phyloP scores from a whole-genome alignment of 2,113 vertebrate genomes.

The Acanthisitta chloris region DNA sequence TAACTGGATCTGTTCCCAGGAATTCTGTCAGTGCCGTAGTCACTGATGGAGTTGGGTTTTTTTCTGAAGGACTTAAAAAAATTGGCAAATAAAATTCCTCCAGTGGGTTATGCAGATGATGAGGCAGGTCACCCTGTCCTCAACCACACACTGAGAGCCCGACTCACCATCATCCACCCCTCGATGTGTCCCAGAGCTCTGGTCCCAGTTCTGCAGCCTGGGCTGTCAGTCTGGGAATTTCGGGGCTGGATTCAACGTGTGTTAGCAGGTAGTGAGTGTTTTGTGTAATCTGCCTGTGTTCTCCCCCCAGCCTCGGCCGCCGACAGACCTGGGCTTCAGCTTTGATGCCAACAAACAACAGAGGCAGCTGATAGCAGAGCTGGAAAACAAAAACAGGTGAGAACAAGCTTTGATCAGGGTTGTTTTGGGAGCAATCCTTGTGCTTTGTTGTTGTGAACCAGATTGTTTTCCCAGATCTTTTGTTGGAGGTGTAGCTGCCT shows the following conservation, averaged over 20 bases:
- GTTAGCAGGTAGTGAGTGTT: rapidly evolving
- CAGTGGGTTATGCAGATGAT: rapidly evolving
- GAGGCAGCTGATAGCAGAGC: constrained; percentile 93
- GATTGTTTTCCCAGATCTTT: not conserved
- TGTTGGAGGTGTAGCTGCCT: not conserved
- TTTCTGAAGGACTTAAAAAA: not conserved
- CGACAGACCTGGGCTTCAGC: constrained; percentile 86
- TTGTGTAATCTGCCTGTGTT: not conserved
- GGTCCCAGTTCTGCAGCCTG: not conserved
- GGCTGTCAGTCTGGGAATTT: rapidly evolving
- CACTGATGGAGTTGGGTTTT: not conserved
- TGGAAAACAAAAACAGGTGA: constrained; percentile 97
- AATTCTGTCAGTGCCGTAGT: not conserved
- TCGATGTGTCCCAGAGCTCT: not conserved
- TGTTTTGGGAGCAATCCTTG: not conserved
- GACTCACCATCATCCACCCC: rapidly evolving
- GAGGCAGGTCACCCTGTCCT: not conserved
- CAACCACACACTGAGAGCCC: too few species aligned
- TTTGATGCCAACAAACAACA: constrained; percentile 96
- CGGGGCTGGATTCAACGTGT: not conserved
- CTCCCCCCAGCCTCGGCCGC: constrained; percentile 82
- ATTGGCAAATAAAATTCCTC: too few species aligned
- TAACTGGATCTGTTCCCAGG: too few species aligned
- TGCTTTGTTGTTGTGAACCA: not conserved
- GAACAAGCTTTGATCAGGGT: not conserved